A percentile compares a stretch with the other conserved stretches of the same genome.
Evolutionary conservation across 2,113 vertebrate genomes (phyloP).

Genomic region (Uria aalge): DNA sequence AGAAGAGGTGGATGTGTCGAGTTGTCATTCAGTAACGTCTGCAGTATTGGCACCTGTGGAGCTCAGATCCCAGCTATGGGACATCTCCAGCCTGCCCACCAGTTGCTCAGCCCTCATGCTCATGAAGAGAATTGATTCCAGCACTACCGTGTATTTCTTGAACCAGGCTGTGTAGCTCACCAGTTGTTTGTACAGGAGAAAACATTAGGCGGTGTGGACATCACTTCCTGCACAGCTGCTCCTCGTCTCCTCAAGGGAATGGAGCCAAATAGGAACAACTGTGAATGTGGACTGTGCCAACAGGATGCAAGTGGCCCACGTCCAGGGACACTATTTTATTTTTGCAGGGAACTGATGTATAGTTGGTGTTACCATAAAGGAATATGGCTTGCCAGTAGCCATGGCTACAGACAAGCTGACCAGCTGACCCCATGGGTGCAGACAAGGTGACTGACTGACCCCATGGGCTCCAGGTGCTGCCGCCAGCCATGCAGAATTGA

Average conservation of each 20-base stretch:
- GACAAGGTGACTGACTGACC: background rate
- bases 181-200: background rate
- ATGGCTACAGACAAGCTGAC: background rate
- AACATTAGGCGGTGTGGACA: background rate
- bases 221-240: conserved; percentile 13
- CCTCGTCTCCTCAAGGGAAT: background rate
- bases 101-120: background rate
- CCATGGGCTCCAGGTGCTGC: background rate
- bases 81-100: background rate
- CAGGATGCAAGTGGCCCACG: background rate
- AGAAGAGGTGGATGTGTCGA: background rate
- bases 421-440: rapidly evolving
- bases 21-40: background rate
- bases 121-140: background rate
- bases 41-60: background rate
- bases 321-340: background rate
- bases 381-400: background rate
- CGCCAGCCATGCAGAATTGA: background rate
- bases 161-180: background rate
- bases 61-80: background rate
- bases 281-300: background rate
- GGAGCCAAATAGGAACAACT: background rate
- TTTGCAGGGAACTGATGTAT: background rate
- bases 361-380: background rate
- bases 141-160: background rate